A percentile compares a stretch with the other conserved stretches of the same genome.
phyloP scores from a whole-genome alignment of 2,113 vertebrate genomes.

The Maylandia zebra region DNA sequence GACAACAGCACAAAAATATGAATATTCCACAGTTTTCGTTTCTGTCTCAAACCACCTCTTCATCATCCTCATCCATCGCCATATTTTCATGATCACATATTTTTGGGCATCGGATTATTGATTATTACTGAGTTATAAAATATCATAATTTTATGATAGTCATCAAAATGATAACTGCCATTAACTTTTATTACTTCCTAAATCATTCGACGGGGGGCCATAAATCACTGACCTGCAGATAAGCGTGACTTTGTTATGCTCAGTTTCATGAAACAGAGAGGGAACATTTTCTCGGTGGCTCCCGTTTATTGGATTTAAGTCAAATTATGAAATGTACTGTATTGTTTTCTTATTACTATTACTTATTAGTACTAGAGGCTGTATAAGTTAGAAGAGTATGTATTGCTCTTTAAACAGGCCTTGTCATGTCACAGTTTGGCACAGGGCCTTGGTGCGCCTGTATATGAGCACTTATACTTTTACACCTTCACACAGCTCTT shows the following conservation, averaged over 20 bases:
- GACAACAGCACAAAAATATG: background rate
- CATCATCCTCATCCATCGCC: background rate
- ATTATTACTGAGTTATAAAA: background rate
- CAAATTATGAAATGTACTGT: background rate
- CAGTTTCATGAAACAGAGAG: background rate
- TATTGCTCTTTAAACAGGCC: background rate
- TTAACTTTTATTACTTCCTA: background rate
- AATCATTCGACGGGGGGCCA: background rate
- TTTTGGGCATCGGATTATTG: background rate
- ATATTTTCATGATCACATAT: background rate
- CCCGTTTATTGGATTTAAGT: fast-evolving
- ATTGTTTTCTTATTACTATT: background rate
- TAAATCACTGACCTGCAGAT: background rate
- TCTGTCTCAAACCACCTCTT: background rate
- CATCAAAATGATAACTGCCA: background rate
- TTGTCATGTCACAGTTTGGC: background rate
- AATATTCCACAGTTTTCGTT: background rate
- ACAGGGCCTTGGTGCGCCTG: background rate
- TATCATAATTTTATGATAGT: background rate
- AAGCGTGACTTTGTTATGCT: background rate
- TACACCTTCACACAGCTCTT: background rate
- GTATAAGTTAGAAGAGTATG: background rate
- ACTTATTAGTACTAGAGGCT: background rate
- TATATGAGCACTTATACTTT: background rate
- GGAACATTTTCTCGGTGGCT: background rate